Evolutionary conservation across 2,113 vertebrate species (phyloP).

Genomic region (Eolophus roseicapilla): DNA sequence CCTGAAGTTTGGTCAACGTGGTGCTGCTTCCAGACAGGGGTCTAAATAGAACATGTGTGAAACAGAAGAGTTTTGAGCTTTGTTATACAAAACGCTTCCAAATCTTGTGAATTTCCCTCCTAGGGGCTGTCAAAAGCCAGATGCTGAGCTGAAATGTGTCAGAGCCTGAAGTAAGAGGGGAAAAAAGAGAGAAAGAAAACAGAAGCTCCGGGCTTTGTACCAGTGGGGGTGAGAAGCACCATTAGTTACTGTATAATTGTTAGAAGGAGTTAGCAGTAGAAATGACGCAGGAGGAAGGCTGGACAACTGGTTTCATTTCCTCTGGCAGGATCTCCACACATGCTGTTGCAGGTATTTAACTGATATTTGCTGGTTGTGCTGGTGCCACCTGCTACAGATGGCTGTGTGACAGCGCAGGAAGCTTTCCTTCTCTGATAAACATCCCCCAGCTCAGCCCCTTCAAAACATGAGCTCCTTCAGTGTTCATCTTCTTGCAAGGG

Average conservation of each 20-base stretch:
- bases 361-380: not conserved
- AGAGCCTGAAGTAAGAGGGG: not conserved
- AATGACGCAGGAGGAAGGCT: not conserved
- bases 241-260: not conserved
- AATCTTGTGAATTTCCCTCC: conserved; percentile 4
- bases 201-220: not conserved
- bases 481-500: not conserved
- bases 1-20: not conserved
- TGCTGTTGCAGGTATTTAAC: not conserved
- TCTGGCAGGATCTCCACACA: not conserved
- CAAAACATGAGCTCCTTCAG: not conserved
- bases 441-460: not conserved
- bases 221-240: not conserved
- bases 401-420: not conserved
- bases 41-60: not conserved
- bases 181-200: not conserved
- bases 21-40: conserved; percentile 3
- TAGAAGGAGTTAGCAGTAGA: not conserved
- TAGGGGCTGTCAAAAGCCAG: conserved; percentile 41
- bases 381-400: not conserved
- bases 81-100: not conserved
- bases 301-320: not conserved
- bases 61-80: not conserved
- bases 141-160: conserved; percentile 39
- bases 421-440: not conserved